A percentile compares a stretch with the other conserved stretches of the same genome.
These are phyloP conservation scores for Nothocercus julius DNA, from an alignment of 2,113 vertebrate genomes.

Conservation along the genomic window DNA sequence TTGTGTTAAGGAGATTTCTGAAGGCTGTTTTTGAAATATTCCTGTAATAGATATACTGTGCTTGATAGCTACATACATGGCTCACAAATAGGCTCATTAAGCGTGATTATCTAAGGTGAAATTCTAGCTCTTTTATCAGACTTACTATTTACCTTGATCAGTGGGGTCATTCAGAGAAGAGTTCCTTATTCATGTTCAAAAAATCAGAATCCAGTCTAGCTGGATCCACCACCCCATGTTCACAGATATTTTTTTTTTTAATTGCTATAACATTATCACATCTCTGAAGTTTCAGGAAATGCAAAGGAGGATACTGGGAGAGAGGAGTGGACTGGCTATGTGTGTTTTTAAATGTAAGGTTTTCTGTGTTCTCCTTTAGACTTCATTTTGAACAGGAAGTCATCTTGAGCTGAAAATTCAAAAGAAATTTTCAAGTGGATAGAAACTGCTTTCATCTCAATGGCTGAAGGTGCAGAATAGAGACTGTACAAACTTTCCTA, in stretches of 20 bases:
- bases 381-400: neutral
- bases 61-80: neutral
- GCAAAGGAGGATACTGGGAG: neutral
- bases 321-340: neutral
- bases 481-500: neutral
- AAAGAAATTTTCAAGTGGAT: neutral
- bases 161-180: neutral
- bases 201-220: neutral
- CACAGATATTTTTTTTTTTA: neutral
- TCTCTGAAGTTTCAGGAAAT: neutral
- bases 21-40: neutral
- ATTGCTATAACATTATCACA: neutral
- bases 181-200: neutral
- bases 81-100: neutral
- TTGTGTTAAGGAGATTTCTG: slow-evolving; percentile 6
- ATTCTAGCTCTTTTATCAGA: neutral
- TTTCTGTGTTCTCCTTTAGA: neutral
- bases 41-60: neutral
- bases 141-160: neutral
- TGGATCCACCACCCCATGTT: neutral
- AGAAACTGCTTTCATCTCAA: neutral
- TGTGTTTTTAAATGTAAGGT: neutral
- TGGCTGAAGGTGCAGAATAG: neutral
- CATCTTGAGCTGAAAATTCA: neutral
- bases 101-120: neutral